phyloP scores from a whole-genome alignment of 2,888 invertebrate species.

The Griposia aprilina region DNA sequence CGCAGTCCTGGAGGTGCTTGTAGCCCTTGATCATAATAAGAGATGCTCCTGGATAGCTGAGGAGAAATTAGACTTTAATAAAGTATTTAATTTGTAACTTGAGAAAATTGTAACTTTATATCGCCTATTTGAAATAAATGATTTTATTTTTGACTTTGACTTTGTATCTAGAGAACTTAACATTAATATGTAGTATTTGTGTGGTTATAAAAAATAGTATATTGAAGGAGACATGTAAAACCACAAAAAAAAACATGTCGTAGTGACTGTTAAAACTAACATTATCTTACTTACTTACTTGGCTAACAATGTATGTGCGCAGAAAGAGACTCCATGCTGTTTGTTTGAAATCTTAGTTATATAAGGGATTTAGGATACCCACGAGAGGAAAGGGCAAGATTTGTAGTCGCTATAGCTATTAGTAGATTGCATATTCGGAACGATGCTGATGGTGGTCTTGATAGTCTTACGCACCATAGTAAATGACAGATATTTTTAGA shows the following conservation, averaged over 20 bases:
- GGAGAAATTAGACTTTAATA: neutral
- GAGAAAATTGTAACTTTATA: too few species aligned
- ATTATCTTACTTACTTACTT: neutral
- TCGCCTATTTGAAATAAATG: too few species aligned
- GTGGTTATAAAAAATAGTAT: neutral
- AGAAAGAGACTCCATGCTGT: neutral
- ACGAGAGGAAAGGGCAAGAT: neutral
- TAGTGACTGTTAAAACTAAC: neutral
- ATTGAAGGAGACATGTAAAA: neutral
- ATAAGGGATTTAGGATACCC: too few species aligned
- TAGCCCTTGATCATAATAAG: constrained; percentile 94
- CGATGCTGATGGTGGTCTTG: neutral
- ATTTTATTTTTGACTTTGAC: too few species aligned
- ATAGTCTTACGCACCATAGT: too few species aligned
- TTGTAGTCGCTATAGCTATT: neutral
- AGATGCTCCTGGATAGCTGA: constrained; percentile 94
- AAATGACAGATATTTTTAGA: too few species aligned
- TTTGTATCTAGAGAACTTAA: neutral
- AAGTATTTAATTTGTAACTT: too few species aligned
- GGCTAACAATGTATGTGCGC: too few species aligned
- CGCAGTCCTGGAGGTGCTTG: constrained; percentile 94
- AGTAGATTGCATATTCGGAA: neutral
- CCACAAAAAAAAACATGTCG: neutral
- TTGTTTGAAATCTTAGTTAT: neutral
- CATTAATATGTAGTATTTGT: neutral